Evolutionary conservation across 1,140 invertebrate species (phyloP).

Genomic region (Bombyx mori): ASM3026992v2 NC_085116.1:5387001-5387500

Average conservation of each 20-base stretch:
- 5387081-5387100: constrained; percentile 62
- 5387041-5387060: constrained; percentile 65
- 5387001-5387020: constrained; percentile 56
- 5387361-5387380: constrained; percentile 45
- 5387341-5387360: constrained; percentile 50
- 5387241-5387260: constrained; percentile 57
- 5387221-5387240: constrained; percentile 59
- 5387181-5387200: constrained; percentile 50
- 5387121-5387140: constrained; percentile 58
- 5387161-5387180: constrained; percentile 56
- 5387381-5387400: constrained; percentile 40
- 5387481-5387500: constrained; percentile 54
- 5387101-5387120: constrained; percentile 67
- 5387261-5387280: constrained; percentile 53
- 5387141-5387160: constrained; percentile 52
- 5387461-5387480: constrained; percentile 61
- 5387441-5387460: constrained; percentile 63
- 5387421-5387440: constrained; percentile 53
- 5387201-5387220: constrained; percentile 44
- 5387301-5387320: constrained; percentile 35
- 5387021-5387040: constrained; percentile 63
- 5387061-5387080: constrained; percentile 66
- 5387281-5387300: constrained; percentile 47
- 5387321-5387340: constrained; percentile 25
- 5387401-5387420: constrained; percentile 46